Percentiles rank a stretch among this genome's conserved stretches.
Evolutionary conservation across 2,113 vertebrate species (phyloP).

Genomic region (Macrotis lagotis): DNA sequence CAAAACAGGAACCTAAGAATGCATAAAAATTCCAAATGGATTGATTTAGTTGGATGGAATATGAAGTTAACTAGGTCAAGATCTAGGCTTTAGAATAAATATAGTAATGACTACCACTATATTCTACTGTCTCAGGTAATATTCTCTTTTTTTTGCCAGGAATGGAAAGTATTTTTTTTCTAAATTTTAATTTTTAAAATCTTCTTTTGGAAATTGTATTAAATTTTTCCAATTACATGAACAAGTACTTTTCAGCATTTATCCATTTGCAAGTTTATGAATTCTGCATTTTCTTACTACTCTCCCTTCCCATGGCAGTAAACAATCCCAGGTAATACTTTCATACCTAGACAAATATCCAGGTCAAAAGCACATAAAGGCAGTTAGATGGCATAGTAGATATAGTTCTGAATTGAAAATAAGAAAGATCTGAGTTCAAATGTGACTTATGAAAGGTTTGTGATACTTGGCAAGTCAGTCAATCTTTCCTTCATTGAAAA

Average conservation of each 20-base stretch:
- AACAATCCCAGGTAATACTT: not conserved
- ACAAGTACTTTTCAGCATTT: too few relatives aligned
- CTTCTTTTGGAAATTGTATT: too few relatives aligned
- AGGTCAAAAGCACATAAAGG: not conserved
- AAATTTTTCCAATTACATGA: too few relatives aligned
- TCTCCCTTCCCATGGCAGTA: too few relatives aligned
- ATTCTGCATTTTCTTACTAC: too few relatives aligned
- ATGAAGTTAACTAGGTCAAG: not conserved
- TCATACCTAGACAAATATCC: not conserved
- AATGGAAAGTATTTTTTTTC: too few relatives aligned
- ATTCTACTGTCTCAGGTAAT: not conserved
- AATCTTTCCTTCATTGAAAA: not conserved
- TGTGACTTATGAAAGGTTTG: not conserved
- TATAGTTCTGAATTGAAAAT: not conserved
- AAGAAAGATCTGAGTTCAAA: not conserved
- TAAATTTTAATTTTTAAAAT: too few relatives aligned
- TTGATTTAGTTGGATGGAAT: not conserved
- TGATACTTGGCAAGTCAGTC: not conserved
- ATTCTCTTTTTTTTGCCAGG: too few relatives aligned
- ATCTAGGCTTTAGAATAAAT: not conserved
- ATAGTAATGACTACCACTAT: not conserved
- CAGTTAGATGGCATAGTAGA: not conserved
- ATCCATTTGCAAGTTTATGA: too few relatives aligned
- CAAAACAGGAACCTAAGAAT: not conserved
- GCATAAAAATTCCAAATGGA: not conserved